phyloP scores from a whole-genome alignment of 2,797 vertebrate species.

The Protonibea diacanthus region DNA sequence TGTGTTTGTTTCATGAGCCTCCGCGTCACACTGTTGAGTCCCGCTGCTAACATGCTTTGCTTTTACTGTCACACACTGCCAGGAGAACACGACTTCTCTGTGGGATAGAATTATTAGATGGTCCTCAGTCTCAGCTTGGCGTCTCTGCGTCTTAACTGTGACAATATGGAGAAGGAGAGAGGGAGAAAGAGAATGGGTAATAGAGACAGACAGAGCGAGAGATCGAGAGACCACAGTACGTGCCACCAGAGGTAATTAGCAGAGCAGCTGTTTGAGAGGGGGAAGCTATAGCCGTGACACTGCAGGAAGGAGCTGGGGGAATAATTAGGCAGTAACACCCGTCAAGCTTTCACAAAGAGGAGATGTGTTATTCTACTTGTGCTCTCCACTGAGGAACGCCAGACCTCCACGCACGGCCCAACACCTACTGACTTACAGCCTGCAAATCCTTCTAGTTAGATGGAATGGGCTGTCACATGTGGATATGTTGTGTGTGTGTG shows the following conservation, averaged over 20 bases:
- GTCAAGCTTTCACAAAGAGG: slow-evolving; percentile 75
- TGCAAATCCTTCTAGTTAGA: slow-evolving; percentile 22
- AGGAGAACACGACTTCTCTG: slow-evolving; percentile 42
- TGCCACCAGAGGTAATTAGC: slow-evolving; percentile 83
- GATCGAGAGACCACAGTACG: slow-evolving; percentile 49
- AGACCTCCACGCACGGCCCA: slow-evolving; percentile 36
- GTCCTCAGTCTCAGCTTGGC: slow-evolving; percentile 59
- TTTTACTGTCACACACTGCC: slow-evolving; percentile 49
- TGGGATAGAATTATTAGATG: slow-evolving; percentile 53
- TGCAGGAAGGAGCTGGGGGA: slow-evolving; percentile 81
- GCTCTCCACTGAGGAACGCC: slow-evolving; percentile 65
- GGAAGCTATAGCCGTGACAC: slow-evolving; percentile 77
- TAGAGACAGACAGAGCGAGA: slow-evolving; percentile 62
- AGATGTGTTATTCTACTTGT: slow-evolving; percentile 76
- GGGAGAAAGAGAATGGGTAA: slow-evolving; percentile 59
- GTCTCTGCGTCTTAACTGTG: slow-evolving; percentile 51
- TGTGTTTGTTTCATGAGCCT: slow-evolving; percentile 38
- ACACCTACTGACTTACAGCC: slow-evolving; percentile 39
- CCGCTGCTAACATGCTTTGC: slow-evolving; percentile 17
- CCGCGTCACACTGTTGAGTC: not conserved
- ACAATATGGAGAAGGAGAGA: slow-evolving; percentile 56
- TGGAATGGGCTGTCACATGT: slow-evolving; percentile 26
- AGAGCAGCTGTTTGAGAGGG: slow-evolving; percentile 80
- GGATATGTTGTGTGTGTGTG: slow-evolving; percentile 13
- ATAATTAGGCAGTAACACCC: slow-evolving; percentile 83